Percentiles rank a stretch among this genome's conserved stretches.
phyloP scores from a whole-genome alignment of 2,113 vertebrate species.

The Notarius lentiginosus region DNA sequence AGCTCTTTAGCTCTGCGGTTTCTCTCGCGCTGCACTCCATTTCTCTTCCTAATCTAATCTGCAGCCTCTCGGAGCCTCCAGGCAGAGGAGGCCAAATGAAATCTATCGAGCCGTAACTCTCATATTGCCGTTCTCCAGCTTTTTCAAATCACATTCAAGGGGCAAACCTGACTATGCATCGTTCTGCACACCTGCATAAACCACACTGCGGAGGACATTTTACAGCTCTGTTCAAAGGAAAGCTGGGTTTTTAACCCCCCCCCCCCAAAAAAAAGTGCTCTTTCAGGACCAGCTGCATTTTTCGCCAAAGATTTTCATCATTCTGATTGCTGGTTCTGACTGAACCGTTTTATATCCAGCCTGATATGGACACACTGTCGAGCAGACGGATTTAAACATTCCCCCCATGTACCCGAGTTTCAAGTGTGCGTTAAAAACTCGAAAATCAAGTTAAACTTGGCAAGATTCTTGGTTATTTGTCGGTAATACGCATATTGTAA shows the following conservation, averaged over 20 bases:
- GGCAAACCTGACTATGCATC: slow-evolving; percentile 14
- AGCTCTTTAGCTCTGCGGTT: slow-evolving; percentile 45
- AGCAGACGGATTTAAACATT: too few species aligned
- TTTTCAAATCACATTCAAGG: slow-evolving; percentile 30
- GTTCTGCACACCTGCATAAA: slow-evolving; percentile 31
- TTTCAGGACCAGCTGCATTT: background rate
- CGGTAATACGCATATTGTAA: too few species aligned
- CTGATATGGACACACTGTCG: background rate
- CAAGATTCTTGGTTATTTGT: too few species aligned
- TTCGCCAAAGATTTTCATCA: too few species aligned
- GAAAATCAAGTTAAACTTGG: too few species aligned
- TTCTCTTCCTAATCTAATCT: slow-evolving; percentile 50
- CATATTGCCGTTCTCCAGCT: slow-evolving; percentile 33
- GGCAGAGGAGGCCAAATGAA: slow-evolving; percentile 28
- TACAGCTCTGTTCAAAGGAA: background rate
- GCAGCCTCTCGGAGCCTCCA: slow-evolving; percentile 43
- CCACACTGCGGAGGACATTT: background rate
- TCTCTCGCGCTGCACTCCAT: slow-evolving; percentile 45
- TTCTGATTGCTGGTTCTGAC: background rate
- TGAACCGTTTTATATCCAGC: background rate
- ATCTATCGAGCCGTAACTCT: slow-evolving; percentile 43
- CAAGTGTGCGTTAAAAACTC: too few species aligned
- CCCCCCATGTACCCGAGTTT: too few species aligned
- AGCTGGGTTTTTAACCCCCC: background rate
- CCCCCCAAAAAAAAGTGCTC: background rate